Conservation (phyloP, 2,888 invertebrate genomes). For the Microplitis manilae region DNA sequence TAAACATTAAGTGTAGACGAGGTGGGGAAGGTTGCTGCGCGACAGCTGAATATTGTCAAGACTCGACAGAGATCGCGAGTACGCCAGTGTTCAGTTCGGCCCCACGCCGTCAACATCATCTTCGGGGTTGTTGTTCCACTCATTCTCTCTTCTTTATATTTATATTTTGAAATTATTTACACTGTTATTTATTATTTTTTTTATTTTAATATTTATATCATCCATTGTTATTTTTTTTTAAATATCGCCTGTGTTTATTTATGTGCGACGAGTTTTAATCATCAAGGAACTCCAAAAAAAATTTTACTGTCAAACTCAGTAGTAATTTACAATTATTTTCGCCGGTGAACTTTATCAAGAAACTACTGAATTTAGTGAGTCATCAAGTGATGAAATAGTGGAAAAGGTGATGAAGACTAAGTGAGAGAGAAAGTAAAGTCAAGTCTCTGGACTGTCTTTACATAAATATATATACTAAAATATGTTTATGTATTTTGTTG, state of each 20-base stretch:
- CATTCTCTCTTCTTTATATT: neutral
- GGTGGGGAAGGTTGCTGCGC: slow-evolving; percentile 35
- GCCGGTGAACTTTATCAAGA: neutral
- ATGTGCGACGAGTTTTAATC: neutral
- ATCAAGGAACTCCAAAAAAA: neutral
- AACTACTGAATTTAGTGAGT: slow-evolving; percentile 11
- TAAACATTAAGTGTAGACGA: slow-evolving; percentile 15
- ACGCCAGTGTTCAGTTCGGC: slow-evolving; percentile 69
- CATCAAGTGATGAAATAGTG: slow-evolving; percentile 22
- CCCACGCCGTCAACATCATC: slow-evolving; percentile 63
- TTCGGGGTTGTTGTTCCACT: slow-evolving; percentile 50
- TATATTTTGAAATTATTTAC: neutral
- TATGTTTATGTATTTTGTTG: neutral
- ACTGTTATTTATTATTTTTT: neutral
- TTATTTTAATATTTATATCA: neutral
- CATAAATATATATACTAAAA: neutral
- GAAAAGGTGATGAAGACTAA: slow-evolving; percentile 5
- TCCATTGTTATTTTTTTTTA: neutral
- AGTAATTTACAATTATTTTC: neutral
- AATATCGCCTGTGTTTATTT: neutral
- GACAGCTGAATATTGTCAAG: slow-evolving; percentile 32
- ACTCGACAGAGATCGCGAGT: slow-evolving; percentile 60
- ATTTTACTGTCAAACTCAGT: neutral
- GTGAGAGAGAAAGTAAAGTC: slow-evolving; percentile 7
- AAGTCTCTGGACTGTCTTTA: neutral